Evolutionary conservation across 2,113 vertebrate genomes (phyloP), one percentile per base, ranked within the genome.

Genomic region (Myiozetetes cayanensis): DNA sequence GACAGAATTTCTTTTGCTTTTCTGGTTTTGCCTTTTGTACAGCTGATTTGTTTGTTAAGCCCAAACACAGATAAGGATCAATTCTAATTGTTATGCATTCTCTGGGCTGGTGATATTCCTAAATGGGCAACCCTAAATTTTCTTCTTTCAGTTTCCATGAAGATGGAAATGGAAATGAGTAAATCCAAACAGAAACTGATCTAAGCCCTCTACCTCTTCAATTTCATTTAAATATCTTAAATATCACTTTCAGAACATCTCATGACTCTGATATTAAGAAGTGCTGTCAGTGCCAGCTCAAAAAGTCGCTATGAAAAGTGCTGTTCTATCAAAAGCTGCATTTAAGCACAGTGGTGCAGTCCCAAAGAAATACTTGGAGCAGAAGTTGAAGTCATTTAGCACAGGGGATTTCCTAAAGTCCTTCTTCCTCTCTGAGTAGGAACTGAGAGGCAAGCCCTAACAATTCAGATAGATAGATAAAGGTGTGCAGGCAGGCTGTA

Each of bases 181-280:
- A 72, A 87, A 89, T 61, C 19, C 4, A n/a, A 59, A 46, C 10
- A 65, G 23, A 62, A 33, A 15, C 33, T 24, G 12, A 73, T 73
- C 81, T 81, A 90, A 84, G 30, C 8, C 27, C 74, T 46, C 30
- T 75, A 27, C 24, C 7, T 50, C 37, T 28, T 68, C 65, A 68
- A 21, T 84, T 93, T 87, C 0, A 25, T 89, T 89, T 59, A 46
- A 31, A 46, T 75, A 85, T 80, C 65, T 44, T n/a, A 62, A 43
- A n/a, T 41, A 33, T 73, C 6, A 49, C 62, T 13, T 56, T 77
- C 8, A 44, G 0, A 37, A 19, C 31, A 37, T 73, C 50, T 66
- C 11, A 22, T 62, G 17, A 73, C 8, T 59, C 14, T 0, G 0
- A 13, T 24, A 20, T 44, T 88, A 78, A 70, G n/a, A 59, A 81